Conservation (phyloP, 1,140 invertebrate genomes). For the Drosophila tropicalis region DNA sequence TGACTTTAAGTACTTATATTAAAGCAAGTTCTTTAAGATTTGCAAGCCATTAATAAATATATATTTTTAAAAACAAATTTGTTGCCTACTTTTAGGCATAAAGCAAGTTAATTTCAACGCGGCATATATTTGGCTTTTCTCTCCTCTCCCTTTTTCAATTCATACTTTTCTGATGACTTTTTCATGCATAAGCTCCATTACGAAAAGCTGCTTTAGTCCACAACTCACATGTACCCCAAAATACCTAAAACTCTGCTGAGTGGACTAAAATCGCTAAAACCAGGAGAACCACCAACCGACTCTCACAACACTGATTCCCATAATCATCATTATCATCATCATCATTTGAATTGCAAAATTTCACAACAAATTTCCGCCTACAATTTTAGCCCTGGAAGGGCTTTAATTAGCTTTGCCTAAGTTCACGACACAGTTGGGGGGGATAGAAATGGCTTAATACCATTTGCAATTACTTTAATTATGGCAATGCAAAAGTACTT, state of each 20-base stretch:
- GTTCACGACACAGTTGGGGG: constrained; percentile 57
- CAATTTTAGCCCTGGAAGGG: constrained; percentile 51
- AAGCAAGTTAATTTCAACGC: constrained; percentile 17
- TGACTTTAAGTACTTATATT: too few species aligned
- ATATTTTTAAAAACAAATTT: not conserved
- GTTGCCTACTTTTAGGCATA: constrained; percentile 10
- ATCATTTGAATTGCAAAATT: constrained; percentile 52
- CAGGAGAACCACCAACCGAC: not conserved
- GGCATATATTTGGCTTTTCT: constrained; percentile 12
- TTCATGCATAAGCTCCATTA: constrained; percentile 45
- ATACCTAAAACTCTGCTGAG: constrained; percentile 9
- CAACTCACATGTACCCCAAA: constrained; percentile 29
- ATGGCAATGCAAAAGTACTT: constrained; percentile 47
- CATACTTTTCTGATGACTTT: constrained; percentile 35
- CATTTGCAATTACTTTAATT: constrained; percentile 77
- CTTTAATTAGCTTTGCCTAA: constrained; percentile 48
- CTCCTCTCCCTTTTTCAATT: not conserved
- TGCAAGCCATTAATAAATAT: too few species aligned
- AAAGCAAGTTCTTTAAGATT: too few species aligned
- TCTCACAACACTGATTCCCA: constrained; percentile 2
- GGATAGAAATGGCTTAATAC: constrained; percentile 78
- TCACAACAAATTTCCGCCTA: constrained; percentile 48
- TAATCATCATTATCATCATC: constrained; percentile 48
- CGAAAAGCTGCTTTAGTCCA: constrained; percentile 35
- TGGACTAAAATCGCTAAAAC: constrained; percentile 10